Base-by-base conservation (phyloP, 2,113 vertebrate genomes). In the Thryonomys swinderianus region DNA sequence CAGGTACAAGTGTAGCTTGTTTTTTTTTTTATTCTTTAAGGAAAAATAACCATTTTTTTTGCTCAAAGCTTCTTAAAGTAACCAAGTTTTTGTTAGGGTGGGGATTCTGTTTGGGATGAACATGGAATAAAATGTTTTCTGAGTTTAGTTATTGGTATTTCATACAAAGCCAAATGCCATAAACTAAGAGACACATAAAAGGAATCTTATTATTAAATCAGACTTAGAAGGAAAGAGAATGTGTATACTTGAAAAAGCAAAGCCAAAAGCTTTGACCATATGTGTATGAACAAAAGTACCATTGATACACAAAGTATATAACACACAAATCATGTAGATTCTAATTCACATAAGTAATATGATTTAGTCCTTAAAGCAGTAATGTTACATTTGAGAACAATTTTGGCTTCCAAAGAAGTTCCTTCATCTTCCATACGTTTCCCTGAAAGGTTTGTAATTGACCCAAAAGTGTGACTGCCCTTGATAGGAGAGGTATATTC, bases 21-120 rank as follows among this genome's bases (percentile, higher is more conserved):
- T 92, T 95, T 96, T 93, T 21, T 11, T 69, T 67, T 90, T 92
- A n/a, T n/a, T 11, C 20, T 96, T 93, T 67, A 85, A 94, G 40
- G 7, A 88, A 97, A 37, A 62, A n/a, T 30, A 62, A 62, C 17
- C 67, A 23, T 92, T 78, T 82, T 51, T 69, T 51, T 69, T 10
- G 37, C 51, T 81, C n/a, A 88, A 37, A 88, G 37, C 16, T 85
- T 78, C 40, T 95, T 90, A 85, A 25, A 78, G 25, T 59, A 79
- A 69, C 42, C 37, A 93, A 13, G 32, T 82, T 94, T 92, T 62
- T 89, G 45, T 67, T 61, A 61, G 27, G 2, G 27, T 66, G 17
- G n/a, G 53, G 48, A 64, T 1, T 69, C 45, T 10, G 17, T 87
- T 84, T 80, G 7, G 10, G 5, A 48, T 42, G 16, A 80, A 37